Conservation (phyloP, 1,140 invertebrate species). For the Zaprionus tsacasi region DNA sequence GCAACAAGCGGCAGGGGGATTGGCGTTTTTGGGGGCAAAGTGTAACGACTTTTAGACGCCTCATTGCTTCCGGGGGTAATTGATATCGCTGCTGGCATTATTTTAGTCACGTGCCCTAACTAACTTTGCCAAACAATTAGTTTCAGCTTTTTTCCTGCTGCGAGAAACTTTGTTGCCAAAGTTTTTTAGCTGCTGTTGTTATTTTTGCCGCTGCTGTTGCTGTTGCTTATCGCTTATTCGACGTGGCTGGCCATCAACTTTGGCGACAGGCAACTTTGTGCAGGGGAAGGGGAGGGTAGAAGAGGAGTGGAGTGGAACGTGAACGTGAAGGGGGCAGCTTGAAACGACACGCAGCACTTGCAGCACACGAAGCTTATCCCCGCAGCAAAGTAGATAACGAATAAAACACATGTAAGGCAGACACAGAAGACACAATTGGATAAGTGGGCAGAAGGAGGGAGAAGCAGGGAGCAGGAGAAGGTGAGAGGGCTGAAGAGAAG, state of each 20-base stretch:
- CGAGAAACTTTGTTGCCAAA: slow-evolving; percentile 53
- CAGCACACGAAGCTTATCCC: slow-evolving; percentile 43
- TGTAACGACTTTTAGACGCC: slow-evolving; percentile 60
- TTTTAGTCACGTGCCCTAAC: slow-evolving; percentile 72
- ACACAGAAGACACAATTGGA: slow-evolving; percentile 49
- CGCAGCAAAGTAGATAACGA: slow-evolving; percentile 49
- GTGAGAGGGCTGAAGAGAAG: neutral
- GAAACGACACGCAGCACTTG: slow-evolving; percentile 51
- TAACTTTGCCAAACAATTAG: slow-evolving; percentile 78
- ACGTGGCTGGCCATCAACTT: slow-evolving; percentile 39
- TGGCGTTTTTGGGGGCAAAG: neutral
- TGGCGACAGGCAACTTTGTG: slow-evolving; percentile 52
- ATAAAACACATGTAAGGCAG: slow-evolving; percentile 49
- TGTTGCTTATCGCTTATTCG: slow-evolving; percentile 40
- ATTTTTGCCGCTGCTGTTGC: slow-evolving; percentile 16
- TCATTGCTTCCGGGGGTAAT: slow-evolving; percentile 65
- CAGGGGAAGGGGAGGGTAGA: neutral
- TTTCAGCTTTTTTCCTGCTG: slow-evolving; percentile 43
- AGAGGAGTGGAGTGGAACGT: neutral
- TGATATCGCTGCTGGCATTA: slow-evolving; percentile 59
- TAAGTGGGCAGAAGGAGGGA: slow-evolving; percentile 1
- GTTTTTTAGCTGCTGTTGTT: slow-evolving; percentile 53
- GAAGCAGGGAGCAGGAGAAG: neutral
- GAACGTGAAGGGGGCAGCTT: slow-evolving; percentile 24
- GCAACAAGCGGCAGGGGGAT: neutral